Evolutionary conservation across 2,888 invertebrate genomes (phyloP).

Genomic region (Boloria euphrosyne): DNA sequence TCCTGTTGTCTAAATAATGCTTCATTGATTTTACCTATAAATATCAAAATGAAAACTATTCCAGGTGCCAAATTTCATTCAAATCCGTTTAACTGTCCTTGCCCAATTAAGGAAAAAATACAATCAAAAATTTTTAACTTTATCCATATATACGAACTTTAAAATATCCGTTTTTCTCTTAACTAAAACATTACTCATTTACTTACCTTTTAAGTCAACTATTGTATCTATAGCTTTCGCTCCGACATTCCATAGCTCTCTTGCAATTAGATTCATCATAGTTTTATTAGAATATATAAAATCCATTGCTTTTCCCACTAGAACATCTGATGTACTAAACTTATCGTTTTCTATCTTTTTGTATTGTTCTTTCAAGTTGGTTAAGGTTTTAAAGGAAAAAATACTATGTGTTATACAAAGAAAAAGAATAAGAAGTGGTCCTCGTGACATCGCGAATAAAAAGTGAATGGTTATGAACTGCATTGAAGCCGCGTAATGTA

Average conservation of each 20-base stretch:
- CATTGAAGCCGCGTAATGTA: not conserved
- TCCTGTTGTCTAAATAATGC: too few species aligned
- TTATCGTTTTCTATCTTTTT: slow-evolving; percentile 50
- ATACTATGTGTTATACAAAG: slow-evolving; percentile 47
- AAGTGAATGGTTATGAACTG: not conserved
- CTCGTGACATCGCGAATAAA: slow-evolving; percentile 28
- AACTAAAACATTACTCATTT: slow-evolving; percentile 1
- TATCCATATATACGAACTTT: too few species aligned
- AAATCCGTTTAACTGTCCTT: too few species aligned
- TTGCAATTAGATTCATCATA: slow-evolving; percentile 65
- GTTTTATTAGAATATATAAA: slow-evolving; percentile 69
- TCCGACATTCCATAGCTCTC: slow-evolving; percentile 70
- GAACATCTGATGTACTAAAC: slow-evolving; percentile 53
- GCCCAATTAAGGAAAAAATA: too few species aligned
- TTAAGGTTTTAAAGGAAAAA: slow-evolving; percentile 55
- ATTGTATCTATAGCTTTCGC: slow-evolving; percentile 63
- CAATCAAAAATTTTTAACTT: too few species aligned
- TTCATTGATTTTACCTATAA: too few species aligned
- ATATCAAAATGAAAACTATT: too few species aligned
- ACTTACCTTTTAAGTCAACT: slow-evolving; percentile 56
- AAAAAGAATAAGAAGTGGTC: slow-evolving; percentile 35
- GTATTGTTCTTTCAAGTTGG: slow-evolving; percentile 52
- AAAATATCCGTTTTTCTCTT: not conserved
- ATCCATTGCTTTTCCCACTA: slow-evolving; percentile 69
- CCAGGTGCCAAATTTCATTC: too few species aligned